Conservation (phyloP, 53 echinoderm and acorn worm species). For the Actinopyga echinites region DNA sequence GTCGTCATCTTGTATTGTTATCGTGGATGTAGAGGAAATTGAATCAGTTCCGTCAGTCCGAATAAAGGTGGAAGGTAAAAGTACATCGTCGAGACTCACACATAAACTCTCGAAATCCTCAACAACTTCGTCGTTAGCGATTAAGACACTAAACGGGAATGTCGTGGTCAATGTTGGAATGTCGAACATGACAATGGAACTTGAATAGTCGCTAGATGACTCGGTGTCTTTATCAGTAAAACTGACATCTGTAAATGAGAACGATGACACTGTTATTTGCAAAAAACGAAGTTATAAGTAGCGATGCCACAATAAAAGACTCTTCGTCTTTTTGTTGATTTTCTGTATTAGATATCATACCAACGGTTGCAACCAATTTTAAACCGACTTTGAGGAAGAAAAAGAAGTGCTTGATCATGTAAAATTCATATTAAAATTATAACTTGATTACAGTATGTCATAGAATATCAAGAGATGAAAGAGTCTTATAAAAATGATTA, state of each 20-base stretch:
- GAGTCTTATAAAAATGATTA: no score
- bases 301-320: no score
- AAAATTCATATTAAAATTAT: no score
- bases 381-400: no score
- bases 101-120: conserved; percentile 12
- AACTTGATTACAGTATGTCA: no score
- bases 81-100: neutral
- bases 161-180: neutral
- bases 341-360: no score
- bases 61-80: neutral
- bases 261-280: no score
- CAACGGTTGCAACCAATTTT: no score
- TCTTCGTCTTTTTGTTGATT: no score
- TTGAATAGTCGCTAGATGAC: neutral
- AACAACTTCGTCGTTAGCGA: neutral
- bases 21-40: neutral
- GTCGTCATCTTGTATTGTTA: conserved; percentile 4
- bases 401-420: no score
- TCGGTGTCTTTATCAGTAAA: neutral
- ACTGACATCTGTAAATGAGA: neutral
- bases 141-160: neutral
- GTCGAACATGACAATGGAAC: neutral
- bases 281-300: no score
- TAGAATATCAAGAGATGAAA: no score
- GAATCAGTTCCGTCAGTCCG: neutral